Evolutionary conservation across 2,888 invertebrate species (phyloP).

Genomic region (Sturmia bella): DNA sequence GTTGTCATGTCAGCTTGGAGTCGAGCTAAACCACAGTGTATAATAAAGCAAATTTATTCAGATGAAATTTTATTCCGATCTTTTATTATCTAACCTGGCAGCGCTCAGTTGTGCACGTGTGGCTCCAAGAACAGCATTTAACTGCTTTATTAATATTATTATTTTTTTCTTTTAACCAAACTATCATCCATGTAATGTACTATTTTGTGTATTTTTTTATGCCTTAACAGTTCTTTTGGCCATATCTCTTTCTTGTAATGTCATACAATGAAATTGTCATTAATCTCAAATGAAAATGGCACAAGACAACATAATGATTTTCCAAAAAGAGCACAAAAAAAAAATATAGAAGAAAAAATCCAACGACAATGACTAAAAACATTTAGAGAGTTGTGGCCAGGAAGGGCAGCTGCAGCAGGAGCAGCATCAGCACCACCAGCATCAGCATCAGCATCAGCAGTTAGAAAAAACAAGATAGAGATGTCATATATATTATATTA

Average conservation of each 20-base stretch:
- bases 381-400: conserved; percentile 45
- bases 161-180: neutral
- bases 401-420: conserved; percentile 2
- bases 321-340: conserved; percentile 9
- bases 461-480: conserved; percentile 31
- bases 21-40: too few species aligned
- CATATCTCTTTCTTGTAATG: conserved; percentile 58
- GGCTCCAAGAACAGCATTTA: too few species aligned
- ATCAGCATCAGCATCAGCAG: conserved; percentile 12
- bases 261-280: conserved; percentile 70
- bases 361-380: conserved; percentile 58
- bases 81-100: too few species aligned
- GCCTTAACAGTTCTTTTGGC: conserved; percentile 26
- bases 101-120: too few species aligned
- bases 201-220: neutral
- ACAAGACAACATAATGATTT: conserved; percentile 66
- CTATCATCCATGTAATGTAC: conserved; percentile 30
- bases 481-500: conserved; percentile 59
- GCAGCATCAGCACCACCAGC: conserved; percentile 5
- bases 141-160: neutral
- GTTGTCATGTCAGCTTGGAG: too few species aligned
- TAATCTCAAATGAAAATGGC: conserved; percentile 68
- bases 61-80: too few species aligned
- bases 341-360: conserved; percentile 7
- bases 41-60: too few species aligned